Evolutionary conservation across 1,140 invertebrate species (phyloP).

Genomic region (Drosophila leontia): DNA sequence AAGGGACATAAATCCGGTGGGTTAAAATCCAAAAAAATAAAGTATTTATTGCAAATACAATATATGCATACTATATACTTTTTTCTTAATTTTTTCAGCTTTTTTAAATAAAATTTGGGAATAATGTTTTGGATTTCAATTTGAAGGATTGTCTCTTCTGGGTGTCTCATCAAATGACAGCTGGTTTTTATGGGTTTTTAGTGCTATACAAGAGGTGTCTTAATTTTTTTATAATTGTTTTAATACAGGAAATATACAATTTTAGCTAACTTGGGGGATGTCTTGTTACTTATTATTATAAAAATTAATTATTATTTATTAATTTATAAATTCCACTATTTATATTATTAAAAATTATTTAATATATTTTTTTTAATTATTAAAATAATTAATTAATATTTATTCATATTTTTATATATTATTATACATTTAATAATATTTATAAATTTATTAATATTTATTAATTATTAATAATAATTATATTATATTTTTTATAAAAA

Average conservation of each 20-base stretch:
- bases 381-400: too few species aligned
- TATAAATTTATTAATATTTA: too few species aligned
- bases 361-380: too few species aligned
- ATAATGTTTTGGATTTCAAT: constrained; percentile 9
- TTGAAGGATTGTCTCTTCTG: constrained; percentile 10
- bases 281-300: not conserved
- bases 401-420: too few species aligned
- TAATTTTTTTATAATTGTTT: not conserved
- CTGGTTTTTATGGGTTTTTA: constrained; percentile 2
- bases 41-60: not conserved
- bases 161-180: constrained; percentile 6
- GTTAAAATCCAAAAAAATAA: constrained; percentile 3
- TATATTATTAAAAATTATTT: too few species aligned
- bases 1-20: constrained; percentile 38
- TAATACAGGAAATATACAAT: not conserved
- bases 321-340: too few species aligned
- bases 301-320: not conserved
- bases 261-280: not conserved
- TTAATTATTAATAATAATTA: too few species aligned
- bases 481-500: too few species aligned
- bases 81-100: not conserved
- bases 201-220: not conserved
- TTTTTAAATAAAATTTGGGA: constrained; percentile 1
- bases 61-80: too few species aligned
- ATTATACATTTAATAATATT: too few species aligned